These are phyloP conservation scores for Caenorhabditis inopinata DNA, from an alignment of 1,140 invertebrate genomes.

Conservation along the genomic window DNA sequence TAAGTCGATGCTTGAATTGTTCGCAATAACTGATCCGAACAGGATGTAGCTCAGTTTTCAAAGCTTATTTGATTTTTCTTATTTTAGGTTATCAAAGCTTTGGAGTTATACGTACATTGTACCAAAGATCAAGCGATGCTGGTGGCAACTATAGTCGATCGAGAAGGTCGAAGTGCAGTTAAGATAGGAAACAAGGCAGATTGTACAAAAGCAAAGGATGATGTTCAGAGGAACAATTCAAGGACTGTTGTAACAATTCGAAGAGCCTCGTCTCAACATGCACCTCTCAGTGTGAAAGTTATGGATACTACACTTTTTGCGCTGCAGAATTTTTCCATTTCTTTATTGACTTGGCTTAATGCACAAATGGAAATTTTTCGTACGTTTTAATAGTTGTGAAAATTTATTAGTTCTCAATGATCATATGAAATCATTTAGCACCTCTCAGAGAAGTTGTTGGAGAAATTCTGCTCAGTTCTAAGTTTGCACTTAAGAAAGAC, in stretches of 20 bases:
- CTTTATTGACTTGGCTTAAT: constrained; percentile 7
- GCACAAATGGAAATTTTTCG: constrained; percentile 19
- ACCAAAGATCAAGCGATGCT: constrained; percentile 56
- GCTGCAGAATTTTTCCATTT: constrained; percentile 14
- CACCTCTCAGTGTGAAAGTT: constrained; percentile 6
- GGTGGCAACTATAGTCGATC: constrained; percentile 62
- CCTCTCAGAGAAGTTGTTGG: constrained; percentile 10
- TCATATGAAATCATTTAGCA: not conserved
- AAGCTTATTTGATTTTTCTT: not conserved
- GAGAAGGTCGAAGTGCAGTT: constrained; percentile 60
- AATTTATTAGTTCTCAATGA: not conserved
- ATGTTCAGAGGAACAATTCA: constrained; percentile 50
- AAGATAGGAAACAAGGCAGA: constrained; percentile 46
- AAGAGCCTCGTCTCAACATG: not conserved
- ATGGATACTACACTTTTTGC: constrained; percentile 14
- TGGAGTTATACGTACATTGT: constrained; percentile 55
- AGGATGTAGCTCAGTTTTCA: not conserved
- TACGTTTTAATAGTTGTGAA: not conserved
- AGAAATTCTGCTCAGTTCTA: not conserved
- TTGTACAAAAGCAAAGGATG: constrained; percentile 53
- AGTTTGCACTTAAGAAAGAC: not conserved
- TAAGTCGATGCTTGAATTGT: constrained; percentile 24
- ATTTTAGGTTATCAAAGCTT: constrained; percentile 59
- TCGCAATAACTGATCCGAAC: not conserved
- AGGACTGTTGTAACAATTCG: not conserved